A percentile compares a stretch with the other conserved stretches of the same genome.
Conservation (phyloP, 2,888 invertebrate species). For the Anticlea derivata region DNA sequence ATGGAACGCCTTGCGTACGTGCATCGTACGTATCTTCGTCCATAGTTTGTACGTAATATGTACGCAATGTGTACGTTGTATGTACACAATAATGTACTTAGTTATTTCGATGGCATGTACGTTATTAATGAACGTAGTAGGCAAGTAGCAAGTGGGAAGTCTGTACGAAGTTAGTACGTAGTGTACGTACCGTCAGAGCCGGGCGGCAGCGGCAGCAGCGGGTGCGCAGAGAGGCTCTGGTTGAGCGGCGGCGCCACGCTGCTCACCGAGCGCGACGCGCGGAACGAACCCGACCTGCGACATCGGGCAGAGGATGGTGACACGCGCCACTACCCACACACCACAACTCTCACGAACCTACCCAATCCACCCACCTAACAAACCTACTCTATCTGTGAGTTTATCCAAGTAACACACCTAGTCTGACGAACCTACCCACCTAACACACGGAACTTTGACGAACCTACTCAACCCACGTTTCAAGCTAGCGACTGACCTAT, state of each 20-base stretch:
- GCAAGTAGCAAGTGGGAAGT: background rate
- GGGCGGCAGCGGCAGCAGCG: constrained; percentile 95
- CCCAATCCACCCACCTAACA: background rate
- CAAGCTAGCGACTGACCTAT: too few relatives aligned
- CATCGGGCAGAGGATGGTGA: constrained; percentile 83
- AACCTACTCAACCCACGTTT: too few relatives aligned
- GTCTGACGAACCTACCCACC: background rate
- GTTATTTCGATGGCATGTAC: background rate
- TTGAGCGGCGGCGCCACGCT: constrained; percentile 87
- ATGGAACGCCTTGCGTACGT: too few relatives aligned
- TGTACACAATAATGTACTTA: background rate
- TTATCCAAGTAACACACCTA: background rate
- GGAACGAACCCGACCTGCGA: constrained; percentile 97
- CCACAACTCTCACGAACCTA: background rate
- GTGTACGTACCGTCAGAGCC: constrained; percentile 83
- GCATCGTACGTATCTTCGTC: too few relatives aligned
- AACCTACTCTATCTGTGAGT: too few relatives aligned
- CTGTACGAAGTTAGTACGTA: constrained; percentile 8
- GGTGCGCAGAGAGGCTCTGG: constrained; percentile 95
- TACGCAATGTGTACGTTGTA: background rate
- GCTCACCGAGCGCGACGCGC: constrained; percentile 91
- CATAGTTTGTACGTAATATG: background rate
- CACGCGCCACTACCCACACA: constrained; percentile 33
- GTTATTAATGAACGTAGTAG: background rate
- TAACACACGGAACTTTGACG: too few relatives aligned